phyloP scores from a whole-genome alignment of 2,888 invertebrate species.

The Oscheius sp. region DNA sequence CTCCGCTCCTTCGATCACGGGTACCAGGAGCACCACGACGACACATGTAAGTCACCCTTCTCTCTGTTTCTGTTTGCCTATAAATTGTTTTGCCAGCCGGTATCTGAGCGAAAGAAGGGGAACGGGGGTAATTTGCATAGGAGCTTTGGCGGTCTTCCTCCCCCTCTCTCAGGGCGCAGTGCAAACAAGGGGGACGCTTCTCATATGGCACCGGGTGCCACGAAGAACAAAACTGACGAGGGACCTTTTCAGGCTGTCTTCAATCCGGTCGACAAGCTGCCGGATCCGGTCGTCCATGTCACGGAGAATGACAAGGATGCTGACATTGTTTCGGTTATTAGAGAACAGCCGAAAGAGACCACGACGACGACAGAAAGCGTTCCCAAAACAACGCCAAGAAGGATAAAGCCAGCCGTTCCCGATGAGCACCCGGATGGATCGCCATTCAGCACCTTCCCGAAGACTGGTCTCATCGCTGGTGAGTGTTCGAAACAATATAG shows the following conservation, averaged over 20 bases:
- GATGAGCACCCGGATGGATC: conserved; percentile 7
- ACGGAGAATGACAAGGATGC: conserved; percentile 20
- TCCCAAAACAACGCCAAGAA: neutral
- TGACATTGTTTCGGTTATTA: conserved; percentile 20
- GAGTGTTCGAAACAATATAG: neutral
- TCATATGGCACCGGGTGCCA: conserved; percentile 19
- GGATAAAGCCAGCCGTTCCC: conserved; percentile 15
- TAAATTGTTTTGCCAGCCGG: conserved; percentile 12
- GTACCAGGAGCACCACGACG: conserved; percentile 35
- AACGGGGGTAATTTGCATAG: conserved; percentile 17
- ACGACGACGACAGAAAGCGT: conserved; percentile 7
- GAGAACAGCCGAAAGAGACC: conserved; percentile 13
- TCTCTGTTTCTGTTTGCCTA: neutral
- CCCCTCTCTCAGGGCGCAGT: conserved; percentile 6
- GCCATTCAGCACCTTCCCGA: conserved; percentile 33
- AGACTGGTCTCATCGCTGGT: conserved; percentile 40
- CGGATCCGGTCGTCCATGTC: conserved; percentile 18
- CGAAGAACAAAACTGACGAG: neutral
- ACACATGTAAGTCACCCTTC: conserved; percentile 12
- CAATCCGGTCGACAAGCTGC: conserved; percentile 29
- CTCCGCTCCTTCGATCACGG: conserved; percentile 23
- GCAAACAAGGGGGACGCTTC: conserved; percentile 20
- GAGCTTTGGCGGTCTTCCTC: conserved; percentile 22
- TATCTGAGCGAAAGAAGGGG: conserved; percentile 10
- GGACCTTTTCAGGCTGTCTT: conserved; percentile 33